A percentile compares a stretch with the other conserved stretches of the same genome.
Conservation (phyloP, 2,888 invertebrate species). For the Trachelus stipa region DNA sequence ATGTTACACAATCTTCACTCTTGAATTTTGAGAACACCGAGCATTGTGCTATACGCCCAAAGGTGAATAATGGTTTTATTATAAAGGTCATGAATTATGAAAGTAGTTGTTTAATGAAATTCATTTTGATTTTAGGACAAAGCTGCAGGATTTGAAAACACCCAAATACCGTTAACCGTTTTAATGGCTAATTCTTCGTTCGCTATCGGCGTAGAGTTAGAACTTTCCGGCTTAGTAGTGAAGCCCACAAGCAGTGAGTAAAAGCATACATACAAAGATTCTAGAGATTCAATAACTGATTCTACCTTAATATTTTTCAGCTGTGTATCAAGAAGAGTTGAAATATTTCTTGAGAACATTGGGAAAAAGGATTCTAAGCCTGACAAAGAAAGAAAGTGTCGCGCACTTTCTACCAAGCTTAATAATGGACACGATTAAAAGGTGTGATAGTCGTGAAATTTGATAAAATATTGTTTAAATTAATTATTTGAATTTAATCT, state of each 20-base stretch:
- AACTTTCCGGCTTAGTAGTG: slow-evolving; percentile 76
- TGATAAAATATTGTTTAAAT: no score
- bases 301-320: slow-evolving; percentile 42
- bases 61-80: slow-evolving; percentile 23
- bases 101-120: no score
- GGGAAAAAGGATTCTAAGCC: slow-evolving; percentile 76
- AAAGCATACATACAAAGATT: slow-evolving; percentile 20
- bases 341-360: slow-evolving; percentile 78
- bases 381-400: slow-evolving; percentile 72
- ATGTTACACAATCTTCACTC: slow-evolving; percentile 42
- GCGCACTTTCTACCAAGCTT: slow-evolving; percentile 73
- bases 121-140: slow-evolving; percentile 39
- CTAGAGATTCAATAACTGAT: no score
- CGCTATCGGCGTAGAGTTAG: slow-evolving; percentile 74
- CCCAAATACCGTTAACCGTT: slow-evolving; percentile 66
- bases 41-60: slow-evolving; percentile 24
- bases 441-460: slow-evolving; percentile 55
- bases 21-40: slow-evolving; percentile 40
- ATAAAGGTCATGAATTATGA: no score
- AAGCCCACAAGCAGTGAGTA: slow-evolving; percentile 75
- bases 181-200: slow-evolving; percentile 70
- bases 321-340: slow-evolving; percentile 72
- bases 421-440: slow-evolving; percentile 76
- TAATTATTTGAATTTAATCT: slow-evolving; percentile 3
- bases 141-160: slow-evolving; percentile 56